These are phyloP conservation scores for Spheniscus humboldti DNA, from an alignment of 2,797 vertebrate genomes.

Conservation along the genomic window DNA sequence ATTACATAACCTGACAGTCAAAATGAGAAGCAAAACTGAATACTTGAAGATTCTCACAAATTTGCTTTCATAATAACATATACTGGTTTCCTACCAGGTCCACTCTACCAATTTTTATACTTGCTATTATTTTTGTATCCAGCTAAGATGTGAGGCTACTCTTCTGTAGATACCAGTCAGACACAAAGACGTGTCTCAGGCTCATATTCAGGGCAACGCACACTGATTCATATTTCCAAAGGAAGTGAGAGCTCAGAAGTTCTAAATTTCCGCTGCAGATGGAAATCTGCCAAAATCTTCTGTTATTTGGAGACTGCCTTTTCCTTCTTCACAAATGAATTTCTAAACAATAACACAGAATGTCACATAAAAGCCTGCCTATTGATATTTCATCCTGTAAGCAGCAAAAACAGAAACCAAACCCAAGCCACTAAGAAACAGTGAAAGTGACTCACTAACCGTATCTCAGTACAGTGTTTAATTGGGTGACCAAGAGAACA, in stretches of 20 bases:
- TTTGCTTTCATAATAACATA: neutral
- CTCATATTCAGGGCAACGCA: neutral
- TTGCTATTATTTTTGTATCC: neutral
- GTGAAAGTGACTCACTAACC: neutral
- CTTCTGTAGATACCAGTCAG: neutral
- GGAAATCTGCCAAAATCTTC: conserved; percentile 42
- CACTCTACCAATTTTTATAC: neutral
- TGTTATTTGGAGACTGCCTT: conserved; percentile 30
- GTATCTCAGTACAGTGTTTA: neutral
- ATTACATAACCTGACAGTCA: neutral
- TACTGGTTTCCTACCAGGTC: neutral
- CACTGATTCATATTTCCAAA: conserved; percentile 32
- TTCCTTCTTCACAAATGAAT: conserved; percentile 48
- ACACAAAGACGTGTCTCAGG: neutral
- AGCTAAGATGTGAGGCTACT: neutral
- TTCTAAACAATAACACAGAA: conserved; percentile 37
- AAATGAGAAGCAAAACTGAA: neutral
- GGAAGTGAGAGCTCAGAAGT: conserved; percentile 27
- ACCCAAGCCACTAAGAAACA: neutral
- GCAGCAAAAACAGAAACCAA: conserved; percentile 19
- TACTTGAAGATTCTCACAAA: neutral
- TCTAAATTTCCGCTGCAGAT: conserved; percentile 37
- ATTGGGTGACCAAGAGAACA: neutral
- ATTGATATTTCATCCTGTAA: conserved; percentile 10
- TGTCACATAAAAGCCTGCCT: conserved; percentile 46